Evolutionary conservation across 1,140 invertebrate genomes (phyloP).

Genomic region (Batillaria attramentaria): DNA sequence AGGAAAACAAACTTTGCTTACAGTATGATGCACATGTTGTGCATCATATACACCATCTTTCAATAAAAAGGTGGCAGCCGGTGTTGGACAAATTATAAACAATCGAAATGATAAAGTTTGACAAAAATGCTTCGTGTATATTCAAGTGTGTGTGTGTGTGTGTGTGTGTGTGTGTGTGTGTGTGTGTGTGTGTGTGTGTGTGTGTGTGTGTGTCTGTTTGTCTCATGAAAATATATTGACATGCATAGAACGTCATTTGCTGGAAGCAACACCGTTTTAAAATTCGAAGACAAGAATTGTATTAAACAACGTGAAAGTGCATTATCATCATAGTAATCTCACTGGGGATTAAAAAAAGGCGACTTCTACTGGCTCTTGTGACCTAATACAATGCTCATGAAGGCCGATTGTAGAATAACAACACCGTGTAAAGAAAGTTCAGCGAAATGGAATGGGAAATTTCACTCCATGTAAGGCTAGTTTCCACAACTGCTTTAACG

Average conservation of each 20-base stretch:
- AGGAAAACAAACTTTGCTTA: neutral
- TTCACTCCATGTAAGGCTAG: neutral
- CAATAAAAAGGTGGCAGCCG: neutral
- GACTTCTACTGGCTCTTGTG: no score
- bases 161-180: slow-evolving; percentile 4
- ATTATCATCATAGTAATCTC: neutral
- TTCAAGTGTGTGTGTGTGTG: neutral
- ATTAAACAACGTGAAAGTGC: neutral
- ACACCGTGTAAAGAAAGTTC: no score
- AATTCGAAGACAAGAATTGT: neutral
- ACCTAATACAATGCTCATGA: no score
- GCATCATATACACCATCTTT: no score
- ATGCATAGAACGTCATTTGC: neutral
- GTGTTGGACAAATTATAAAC: neutral
- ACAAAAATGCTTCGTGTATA: neutral
- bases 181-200: slow-evolving; percentile 1
- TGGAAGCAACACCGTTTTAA: no score
- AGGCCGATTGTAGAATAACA: no score
- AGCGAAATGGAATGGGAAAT: no score
- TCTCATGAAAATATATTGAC: neutral
- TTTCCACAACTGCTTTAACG: neutral
- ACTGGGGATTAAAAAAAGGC: no score
- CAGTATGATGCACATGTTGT: no score
- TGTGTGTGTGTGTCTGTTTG: neutral
- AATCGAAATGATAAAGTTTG: neutral